A percentile compares a stretch with the other conserved stretches of the same genome.
Conservation (phyloP, 2,113 vertebrate species). For the Eudyptes chrysolophus region DNA sequence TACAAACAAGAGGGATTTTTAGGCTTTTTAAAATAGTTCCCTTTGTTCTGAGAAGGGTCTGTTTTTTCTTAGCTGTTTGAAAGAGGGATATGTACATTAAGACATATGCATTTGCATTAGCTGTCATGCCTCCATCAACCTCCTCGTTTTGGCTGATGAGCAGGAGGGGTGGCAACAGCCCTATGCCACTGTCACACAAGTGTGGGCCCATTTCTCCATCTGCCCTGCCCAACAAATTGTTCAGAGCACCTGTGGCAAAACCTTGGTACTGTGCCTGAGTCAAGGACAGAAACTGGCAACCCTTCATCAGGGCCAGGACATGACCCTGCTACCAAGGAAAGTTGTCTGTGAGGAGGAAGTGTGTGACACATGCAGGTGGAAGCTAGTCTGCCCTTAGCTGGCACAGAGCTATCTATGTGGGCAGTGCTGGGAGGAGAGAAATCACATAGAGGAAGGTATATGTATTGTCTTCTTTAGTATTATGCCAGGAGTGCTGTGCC, state of each 20-base stretch:
- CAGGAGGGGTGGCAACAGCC: background rate
- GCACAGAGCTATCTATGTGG: background rate
- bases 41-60: background rate
- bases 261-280: background rate
- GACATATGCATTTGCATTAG: background rate
- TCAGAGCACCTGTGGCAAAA: background rate
- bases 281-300: background rate
- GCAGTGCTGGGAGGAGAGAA: background rate
- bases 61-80: background rate
- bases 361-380: background rate
- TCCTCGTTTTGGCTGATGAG: background rate
- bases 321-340: background rate
- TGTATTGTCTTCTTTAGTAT: no score
- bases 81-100: background rate
- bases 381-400: background rate
- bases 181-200: background rate
- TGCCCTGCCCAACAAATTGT: no score
- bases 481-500: background rate
- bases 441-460: background rate
- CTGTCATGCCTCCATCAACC: background rate
- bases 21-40: background rate
- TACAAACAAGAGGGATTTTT: background rate
- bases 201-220: background rate
- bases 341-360: background rate
- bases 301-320: background rate